Percentiles rank a stretch among this genome's conserved stretches.
Evolutionary conservation across 2,888 invertebrate genomes (phyloP).

Genomic region (Hirudinaria manillensis): DNA sequence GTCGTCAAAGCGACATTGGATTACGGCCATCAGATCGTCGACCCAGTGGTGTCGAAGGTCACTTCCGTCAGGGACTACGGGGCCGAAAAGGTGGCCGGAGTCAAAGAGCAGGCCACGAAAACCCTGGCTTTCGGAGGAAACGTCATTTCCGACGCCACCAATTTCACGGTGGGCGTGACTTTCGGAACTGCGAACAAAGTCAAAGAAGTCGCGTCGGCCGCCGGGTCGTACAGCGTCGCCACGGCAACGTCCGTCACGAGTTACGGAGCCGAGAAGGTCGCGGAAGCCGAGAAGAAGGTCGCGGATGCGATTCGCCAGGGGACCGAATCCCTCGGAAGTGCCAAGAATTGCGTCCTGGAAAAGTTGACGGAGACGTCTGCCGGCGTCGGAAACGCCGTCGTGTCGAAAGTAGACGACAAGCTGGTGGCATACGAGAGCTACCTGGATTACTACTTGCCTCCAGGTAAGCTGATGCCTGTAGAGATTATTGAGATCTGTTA

Average conservation of each 20-base stretch:
- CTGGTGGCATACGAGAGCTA: neutral
- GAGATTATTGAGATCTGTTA: neutral
- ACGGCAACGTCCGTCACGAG: neutral
- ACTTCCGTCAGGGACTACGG: conserved; percentile 9
- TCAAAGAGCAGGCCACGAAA: conserved; percentile 1
- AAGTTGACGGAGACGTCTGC: neutral
- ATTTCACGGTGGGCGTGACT: neutral
- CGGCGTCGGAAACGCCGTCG: neutral
- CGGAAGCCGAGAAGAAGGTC: neutral
- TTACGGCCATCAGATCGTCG: conserved; percentile 4
- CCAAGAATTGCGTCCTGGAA: neutral
- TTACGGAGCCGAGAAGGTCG: neutral
- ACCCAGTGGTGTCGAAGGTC: conserved; percentile 12
- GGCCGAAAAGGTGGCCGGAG: neutral
- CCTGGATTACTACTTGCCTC: conserved; percentile 22
- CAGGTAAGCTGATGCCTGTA: neutral
- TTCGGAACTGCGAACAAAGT: neutral
- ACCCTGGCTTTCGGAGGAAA: neutral
- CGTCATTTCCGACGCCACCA: neutral
- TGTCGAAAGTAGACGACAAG: neutral
- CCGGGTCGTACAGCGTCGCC: neutral
- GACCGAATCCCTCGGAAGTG: neutral
- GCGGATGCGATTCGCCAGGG: neutral
- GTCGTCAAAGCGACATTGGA: conserved; percentile 25
- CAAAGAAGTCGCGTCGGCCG: neutral